Conservation (phyloP, 1,140 invertebrate species). For the Caenorhabditis tropicalis region DNA sequence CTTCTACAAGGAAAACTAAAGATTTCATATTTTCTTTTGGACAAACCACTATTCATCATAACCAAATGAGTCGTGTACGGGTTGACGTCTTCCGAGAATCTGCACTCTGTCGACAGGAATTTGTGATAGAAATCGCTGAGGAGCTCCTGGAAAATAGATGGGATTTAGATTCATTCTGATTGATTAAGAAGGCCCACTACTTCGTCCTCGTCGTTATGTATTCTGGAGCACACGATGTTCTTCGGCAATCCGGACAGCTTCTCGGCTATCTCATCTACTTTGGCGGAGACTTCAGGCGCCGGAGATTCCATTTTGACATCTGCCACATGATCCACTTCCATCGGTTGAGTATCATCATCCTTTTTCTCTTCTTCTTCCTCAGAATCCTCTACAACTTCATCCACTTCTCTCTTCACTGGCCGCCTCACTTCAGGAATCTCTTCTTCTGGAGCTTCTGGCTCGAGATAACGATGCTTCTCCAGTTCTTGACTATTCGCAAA, state of each 20-base stretch:
- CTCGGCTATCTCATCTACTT: neutral
- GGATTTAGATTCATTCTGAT: neutral
- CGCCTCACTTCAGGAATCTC: neutral
- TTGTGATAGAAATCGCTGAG: conserved; percentile 9
- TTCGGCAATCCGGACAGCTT: neutral
- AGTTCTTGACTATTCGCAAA: neutral
- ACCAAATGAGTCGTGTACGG: conserved; percentile 41
- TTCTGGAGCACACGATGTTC: conserved; percentile 9
- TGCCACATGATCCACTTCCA: neutral
- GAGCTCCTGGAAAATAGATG: neutral
- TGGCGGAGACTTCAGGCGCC: too few relatives aligned
- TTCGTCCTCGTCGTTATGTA: conserved; percentile 22
- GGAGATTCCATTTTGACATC: neutral
- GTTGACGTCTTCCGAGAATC: conserved; percentile 15
- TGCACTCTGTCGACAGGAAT: conserved; percentile 11
- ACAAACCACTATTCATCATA: conserved; percentile 42
- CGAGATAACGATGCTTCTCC: neutral
- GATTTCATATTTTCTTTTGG: neutral
- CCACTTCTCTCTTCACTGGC: neutral
- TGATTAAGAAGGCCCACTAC: neutral
- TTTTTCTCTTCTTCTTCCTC: neutral
- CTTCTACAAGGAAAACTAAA: neutral
- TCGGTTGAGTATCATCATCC: neutral
- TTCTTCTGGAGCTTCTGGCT: neutral
- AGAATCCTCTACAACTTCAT: conserved; percentile 29